Evolutionary conservation across 2,797 vertebrate species (phyloP).

Genomic region (Ctenopoma multispine): DNA sequence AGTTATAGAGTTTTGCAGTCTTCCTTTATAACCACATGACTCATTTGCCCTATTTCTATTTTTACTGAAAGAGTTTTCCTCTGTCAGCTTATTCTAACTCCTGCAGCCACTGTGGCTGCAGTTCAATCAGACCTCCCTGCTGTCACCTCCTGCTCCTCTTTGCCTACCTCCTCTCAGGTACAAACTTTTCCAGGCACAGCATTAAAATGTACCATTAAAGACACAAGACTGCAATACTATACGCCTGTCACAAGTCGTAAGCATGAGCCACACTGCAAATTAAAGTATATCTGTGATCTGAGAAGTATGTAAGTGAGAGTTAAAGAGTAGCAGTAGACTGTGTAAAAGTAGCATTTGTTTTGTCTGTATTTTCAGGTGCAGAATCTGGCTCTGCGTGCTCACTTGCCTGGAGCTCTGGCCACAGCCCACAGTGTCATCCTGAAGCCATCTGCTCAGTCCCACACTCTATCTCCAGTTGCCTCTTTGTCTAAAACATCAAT

Average conservation of each 20-base stretch:
- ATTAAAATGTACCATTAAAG: constrained; percentile 7
- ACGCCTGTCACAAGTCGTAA: neutral
- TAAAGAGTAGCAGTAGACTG: neutral
- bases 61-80: constrained; percentile 40
- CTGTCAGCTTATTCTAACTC: constrained; percentile 93
- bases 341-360: neutral
- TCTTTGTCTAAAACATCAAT: constrained; percentile 85
- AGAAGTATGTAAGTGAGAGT: neutral
- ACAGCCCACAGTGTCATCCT: constrained; percentile 88
- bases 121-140: constrained; percentile 94
- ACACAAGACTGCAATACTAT: neutral
- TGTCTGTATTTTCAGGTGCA: constrained; percentile 81
- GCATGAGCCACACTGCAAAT: neutral
- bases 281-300: neutral
- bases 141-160: constrained; percentile 89
- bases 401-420: constrained; percentile 87
- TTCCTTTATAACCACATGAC: constrained; percentile 9
- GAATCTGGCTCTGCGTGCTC: constrained; percentile 89
- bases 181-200: constrained; percentile 49
- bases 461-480: constrained; percentile 75
- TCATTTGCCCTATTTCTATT: constrained; percentile 21
- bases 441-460: constrained; percentile 86
- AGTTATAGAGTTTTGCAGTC: neutral
- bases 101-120: constrained; percentile 92
- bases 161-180: constrained; percentile 92